Evolutionary conservation across 2,888 invertebrate species (phyloP), one percentile per base, ranked within the genome.

Genomic region (Apamea crenata): DNA sequence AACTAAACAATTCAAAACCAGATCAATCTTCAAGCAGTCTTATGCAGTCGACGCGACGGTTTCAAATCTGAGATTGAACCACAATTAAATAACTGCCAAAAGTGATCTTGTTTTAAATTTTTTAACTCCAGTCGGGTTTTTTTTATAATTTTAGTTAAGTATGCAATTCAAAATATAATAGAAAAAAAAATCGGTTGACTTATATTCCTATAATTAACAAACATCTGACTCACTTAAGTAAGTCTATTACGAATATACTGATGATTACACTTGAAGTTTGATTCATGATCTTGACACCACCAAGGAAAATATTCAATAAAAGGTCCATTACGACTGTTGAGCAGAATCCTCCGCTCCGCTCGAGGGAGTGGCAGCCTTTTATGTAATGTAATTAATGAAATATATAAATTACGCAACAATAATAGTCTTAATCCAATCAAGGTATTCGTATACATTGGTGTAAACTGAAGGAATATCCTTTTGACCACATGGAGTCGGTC

Each of bases 351-450:
- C 1, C 0, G 14, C 12, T 40, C n/a, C 21, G n/a, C 18, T n/a
- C 53, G 10, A 29, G 8, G 8, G n/a, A 63, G 4, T 40, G n/a
- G 2, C 4, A n/a, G 40, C 29, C 29, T 21, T 21, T n/a, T n/a
- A n/a, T n/a, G 8, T 10, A 18, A 3, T n/a, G 14, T 50, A 10
- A 32, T 14, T 18, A 5, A 25, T 25, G 25, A 36, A 7, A 3
- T 59, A 6, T 36, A 29, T 18, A 61, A 29, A 50, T 25, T 82
- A 80, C 16, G 12, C 21, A 50, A 67, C 77, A 53, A 82, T 76
- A 25, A 4, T 5, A 16, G 44, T 36, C 61, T 77, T 80, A 68
- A 80, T 80, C 80, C 80, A 80, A 61, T 80, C 83, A 77, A 83
- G 29, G 2, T 80, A 40, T 50, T 50, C 83, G 47, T 32, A 80